Evolutionary conservation across 2,113 vertebrate genomes (phyloP).

Genomic region (Saccopteryx bilineata): DNA sequence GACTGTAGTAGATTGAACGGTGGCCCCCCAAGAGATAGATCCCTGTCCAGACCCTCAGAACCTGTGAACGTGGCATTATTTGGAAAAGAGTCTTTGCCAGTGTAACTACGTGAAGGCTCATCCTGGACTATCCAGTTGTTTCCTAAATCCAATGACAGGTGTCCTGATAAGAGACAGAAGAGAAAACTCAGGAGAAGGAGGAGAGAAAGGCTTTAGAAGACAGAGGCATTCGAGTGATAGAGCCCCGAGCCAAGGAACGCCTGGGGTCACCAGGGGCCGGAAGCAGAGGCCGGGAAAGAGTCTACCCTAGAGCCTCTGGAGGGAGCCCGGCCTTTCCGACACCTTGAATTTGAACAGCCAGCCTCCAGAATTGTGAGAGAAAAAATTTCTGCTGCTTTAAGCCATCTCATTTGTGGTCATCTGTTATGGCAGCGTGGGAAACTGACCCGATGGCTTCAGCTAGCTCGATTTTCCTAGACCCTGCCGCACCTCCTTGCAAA

Average conservation of each 20-base stretch:
- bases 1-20: background rate
- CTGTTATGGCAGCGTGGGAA: background rate
- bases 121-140: background rate
- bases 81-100: background rate
- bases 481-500: background rate
- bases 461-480: background rate
- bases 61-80: background rate
- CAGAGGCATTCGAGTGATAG: rapidly evolving
- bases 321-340: background rate
- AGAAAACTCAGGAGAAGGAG: background rate
- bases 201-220: background rate
- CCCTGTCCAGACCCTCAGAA: background rate
- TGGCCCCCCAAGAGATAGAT: background rate
- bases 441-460: too few relatives aligned
- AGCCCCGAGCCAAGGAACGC: rapidly evolving
- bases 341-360: background rate
- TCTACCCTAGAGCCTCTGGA: rapidly evolving
- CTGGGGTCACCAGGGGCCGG: background rate
- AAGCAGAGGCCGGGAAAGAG: background rate
- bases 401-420: too few relatives aligned
- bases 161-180: background rate
- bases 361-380: background rate
- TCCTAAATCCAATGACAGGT: background rate
- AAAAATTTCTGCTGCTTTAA: background rate
- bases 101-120: background rate